A percentile compares a stretch with the other conserved stretches of the same genome.
These are phyloP conservation scores for Cephus sareptanus DNA, from an alignment of 2,888 invertebrate species.

Conservation along the genomic window DNA sequence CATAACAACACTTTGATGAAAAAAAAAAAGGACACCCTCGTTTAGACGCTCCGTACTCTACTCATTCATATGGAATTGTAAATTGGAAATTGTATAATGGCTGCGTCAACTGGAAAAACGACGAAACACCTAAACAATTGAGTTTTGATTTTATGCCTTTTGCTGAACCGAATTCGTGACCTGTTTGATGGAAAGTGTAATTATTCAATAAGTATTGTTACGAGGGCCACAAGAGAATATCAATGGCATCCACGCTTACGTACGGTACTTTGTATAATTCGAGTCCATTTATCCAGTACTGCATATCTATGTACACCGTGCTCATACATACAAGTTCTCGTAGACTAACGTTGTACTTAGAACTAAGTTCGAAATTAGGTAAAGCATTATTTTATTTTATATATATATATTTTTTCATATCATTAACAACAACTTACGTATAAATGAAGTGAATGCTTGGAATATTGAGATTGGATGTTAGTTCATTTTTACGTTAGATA, in stretches of 20 bases:
- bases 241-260: slow-evolving; percentile 43
- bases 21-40: slow-evolving; percentile 11
- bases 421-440: slow-evolving; percentile 61
- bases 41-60: not conserved
- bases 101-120: no score
- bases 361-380: slow-evolving; percentile 58
- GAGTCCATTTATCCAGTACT: slow-evolving; percentile 22
- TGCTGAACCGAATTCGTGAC: no score
- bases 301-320: slow-evolving; percentile 52
- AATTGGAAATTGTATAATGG: no score
- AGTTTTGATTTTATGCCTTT: slow-evolving; percentile 35
- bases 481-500: slow-evolving; percentile 40
- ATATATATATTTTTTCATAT: slow-evolving; percentile 27
- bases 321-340: slow-evolving; percentile 48
- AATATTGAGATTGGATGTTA: slow-evolving; percentile 60
- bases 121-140: not conserved
- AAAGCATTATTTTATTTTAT: slow-evolving; percentile 56
- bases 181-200: slow-evolving; percentile 2
- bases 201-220: slow-evolving; percentile 32
- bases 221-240: slow-evolving; percentile 44
- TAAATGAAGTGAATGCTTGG: slow-evolving; percentile 61
- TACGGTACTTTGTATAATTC: slow-evolving; percentile 36
- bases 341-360: slow-evolving; percentile 58
- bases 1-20: slow-evolving; percentile 38
- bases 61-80: no score